Evolutionary conservation across 1,140 invertebrate species (phyloP).

Genomic region (Potamilus streckersoni): DNA sequence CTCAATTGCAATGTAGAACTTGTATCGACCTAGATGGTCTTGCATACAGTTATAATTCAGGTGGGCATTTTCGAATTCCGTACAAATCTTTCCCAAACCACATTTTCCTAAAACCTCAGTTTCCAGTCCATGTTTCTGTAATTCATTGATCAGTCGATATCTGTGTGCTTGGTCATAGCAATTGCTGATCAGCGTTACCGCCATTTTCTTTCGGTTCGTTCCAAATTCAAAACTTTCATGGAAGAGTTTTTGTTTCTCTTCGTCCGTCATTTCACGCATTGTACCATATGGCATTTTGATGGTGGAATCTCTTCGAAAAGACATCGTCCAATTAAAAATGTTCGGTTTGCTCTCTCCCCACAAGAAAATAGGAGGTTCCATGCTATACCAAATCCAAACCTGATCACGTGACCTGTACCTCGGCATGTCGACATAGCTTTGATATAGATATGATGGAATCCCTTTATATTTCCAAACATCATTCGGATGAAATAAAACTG

Average conservation of each 20-base stretch:
- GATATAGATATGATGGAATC: slow-evolving; percentile 7
- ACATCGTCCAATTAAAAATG: slow-evolving; percentile 56
- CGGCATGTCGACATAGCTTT: slow-evolving; percentile 32
- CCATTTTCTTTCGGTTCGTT: slow-evolving; percentile 52
- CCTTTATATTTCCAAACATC: slow-evolving; percentile 34
- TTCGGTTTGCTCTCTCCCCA: slow-evolving; percentile 34
- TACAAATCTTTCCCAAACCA: slow-evolving; percentile 41
- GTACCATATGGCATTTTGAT: slow-evolving; percentile 49
- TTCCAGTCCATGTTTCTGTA: slow-evolving; percentile 69
- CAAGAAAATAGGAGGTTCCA: slow-evolving; percentile 47
- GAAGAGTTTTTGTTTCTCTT: slow-evolving; percentile 25
- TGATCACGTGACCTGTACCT: slow-evolving; percentile 34
- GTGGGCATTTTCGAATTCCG: slow-evolving; percentile 24
- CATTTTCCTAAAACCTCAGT: slow-evolving; percentile 77
- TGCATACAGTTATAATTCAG: slow-evolving; percentile 40
- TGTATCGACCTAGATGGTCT: slow-evolving; percentile 76
- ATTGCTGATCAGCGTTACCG: slow-evolving; percentile 76
- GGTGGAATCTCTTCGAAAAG: slow-evolving; percentile 47
- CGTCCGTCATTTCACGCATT: slow-evolving; percentile 1
- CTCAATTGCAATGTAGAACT: slow-evolving; percentile 79
- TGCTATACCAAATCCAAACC: slow-evolving; percentile 48
- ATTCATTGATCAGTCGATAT: slow-evolving; percentile 70
- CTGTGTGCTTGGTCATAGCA: slow-evolving; percentile 72
- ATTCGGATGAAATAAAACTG: slow-evolving; percentile 49
- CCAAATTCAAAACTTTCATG: slow-evolving; percentile 26